Conservation (phyloP, 2,888 invertebrate genomes). For the Oscheius myriophilus region DNA sequence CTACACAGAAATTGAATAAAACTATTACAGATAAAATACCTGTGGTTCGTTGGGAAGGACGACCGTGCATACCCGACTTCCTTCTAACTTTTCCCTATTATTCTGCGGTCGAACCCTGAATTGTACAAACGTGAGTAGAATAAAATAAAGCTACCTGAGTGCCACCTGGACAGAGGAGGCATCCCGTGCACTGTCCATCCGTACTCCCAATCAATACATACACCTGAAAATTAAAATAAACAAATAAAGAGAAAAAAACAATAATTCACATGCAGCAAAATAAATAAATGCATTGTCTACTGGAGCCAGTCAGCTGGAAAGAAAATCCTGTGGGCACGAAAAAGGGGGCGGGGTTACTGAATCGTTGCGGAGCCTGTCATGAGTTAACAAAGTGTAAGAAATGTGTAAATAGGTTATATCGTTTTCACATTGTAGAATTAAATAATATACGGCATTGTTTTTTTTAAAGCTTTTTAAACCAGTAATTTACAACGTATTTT, state of each 20-base stretch:
- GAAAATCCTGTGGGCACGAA: not conserved
- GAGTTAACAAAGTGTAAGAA: too few species aligned
- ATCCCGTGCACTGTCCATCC: constrained; percentile 20
- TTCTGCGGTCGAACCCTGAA: constrained; percentile 92
- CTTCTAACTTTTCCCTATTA: constrained; percentile 89
- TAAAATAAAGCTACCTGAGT: constrained; percentile 15
- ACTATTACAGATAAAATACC: constrained; percentile 26
- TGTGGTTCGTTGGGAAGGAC: constrained; percentile 88
- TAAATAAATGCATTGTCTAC: too few species aligned
- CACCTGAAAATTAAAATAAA: not conserved
- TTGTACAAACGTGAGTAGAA: not conserved
- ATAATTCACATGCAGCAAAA: not conserved
- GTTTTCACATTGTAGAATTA: too few species aligned
- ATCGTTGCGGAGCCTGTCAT: too few species aligned
- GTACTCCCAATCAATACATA: not conserved
- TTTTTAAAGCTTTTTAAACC: too few species aligned
- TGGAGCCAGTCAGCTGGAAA: too few species aligned
- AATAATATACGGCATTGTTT: too few species aligned
- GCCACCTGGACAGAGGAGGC: constrained; percentile 28
- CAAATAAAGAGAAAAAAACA: not conserved
- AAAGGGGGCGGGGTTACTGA: not conserved
- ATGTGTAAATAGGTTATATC: too few species aligned
- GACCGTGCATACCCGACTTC: constrained; percentile 90
- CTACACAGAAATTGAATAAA: constrained; percentile 21
- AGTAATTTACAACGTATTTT: too few species aligned